phyloP scores from a whole-genome alignment of 2,113 vertebrate genomes.

The Hyla sarda region DNA sequence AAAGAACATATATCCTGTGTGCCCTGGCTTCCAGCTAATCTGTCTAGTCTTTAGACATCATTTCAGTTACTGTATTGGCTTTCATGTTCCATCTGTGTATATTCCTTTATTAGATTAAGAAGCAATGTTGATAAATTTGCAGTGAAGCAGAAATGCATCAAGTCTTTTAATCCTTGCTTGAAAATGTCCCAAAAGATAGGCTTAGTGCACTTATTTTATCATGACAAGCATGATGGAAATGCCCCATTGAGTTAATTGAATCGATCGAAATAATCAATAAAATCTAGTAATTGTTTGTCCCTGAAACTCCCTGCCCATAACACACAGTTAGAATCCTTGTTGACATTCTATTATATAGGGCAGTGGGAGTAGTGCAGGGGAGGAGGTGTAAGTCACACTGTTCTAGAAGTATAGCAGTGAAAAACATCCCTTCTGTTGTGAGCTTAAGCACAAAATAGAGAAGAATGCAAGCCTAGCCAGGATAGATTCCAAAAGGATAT shows the following conservation, averaged over 20 bases:
- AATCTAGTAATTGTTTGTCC: slow-evolving; percentile 48
- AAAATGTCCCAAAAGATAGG: slow-evolving; percentile 50
- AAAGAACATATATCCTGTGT: not conserved
- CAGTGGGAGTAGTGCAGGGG: not conserved
- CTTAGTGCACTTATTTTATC: slow-evolving; percentile 36
- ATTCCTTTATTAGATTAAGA: slow-evolving; percentile 43
- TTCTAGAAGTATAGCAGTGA: not conserved
- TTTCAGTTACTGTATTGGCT: not conserved
- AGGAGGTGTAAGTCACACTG: slow-evolving; percentile 1
- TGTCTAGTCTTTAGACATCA: slow-evolving; percentile 5
- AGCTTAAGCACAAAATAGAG: not conserved
- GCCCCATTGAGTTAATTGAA: slow-evolving; percentile 52
- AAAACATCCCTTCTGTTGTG: not conserved
- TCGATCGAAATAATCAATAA: slow-evolving; percentile 52
- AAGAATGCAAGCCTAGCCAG: not conserved
- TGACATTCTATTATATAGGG: slow-evolving; percentile 20
- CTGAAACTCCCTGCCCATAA: slow-evolving; percentile 32
- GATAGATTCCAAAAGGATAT: slow-evolving; percentile 27
- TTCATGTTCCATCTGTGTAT: slow-evolving; percentile 35
- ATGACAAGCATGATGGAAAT: slow-evolving; percentile 46
- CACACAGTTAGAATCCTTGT: slow-evolving; percentile 15
- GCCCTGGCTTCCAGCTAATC: not conserved
- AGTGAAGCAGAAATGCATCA: slow-evolving; percentile 46
- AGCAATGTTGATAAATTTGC: slow-evolving; percentile 45
- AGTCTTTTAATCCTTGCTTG: slow-evolving; percentile 43